Percentiles rank a stretch among this genome's conserved stretches.
Conservation (phyloP, 2,113 vertebrate genomes). For the Paracanthobrama guichenoti region DNA sequence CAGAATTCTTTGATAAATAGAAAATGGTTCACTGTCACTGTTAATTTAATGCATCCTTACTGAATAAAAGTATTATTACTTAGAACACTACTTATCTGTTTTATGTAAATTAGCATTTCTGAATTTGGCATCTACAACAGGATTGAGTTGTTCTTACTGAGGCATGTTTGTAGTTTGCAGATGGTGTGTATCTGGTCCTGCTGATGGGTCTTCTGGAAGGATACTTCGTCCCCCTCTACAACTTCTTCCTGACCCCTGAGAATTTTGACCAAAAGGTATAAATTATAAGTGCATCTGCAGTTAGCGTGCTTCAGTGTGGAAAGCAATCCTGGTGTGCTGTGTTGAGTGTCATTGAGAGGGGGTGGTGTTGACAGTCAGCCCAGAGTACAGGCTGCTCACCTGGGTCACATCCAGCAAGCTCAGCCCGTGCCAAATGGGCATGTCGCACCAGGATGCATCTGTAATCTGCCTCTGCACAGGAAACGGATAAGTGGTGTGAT, state of each 20-base stretch:
- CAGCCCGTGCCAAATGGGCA: conserved; percentile 69
- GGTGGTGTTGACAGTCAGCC: conserved; percentile 53
- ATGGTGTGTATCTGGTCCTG: conserved; percentile 86
- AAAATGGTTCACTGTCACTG: background rate
- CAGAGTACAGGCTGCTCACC: conserved; percentile 70
- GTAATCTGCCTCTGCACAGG: conserved; percentile 86
- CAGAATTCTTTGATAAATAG: background rate
- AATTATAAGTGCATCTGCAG: background rate
- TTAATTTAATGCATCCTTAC: background rate
- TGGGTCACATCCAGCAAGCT: conserved; percentile 67
- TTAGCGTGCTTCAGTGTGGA: conserved; percentile 71
- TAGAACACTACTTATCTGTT: background rate
- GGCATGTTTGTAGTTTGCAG: conserved; percentile 79
- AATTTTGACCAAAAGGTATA: conserved; percentile 89
- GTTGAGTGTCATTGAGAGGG: conserved; percentile 23
- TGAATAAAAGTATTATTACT: background rate
- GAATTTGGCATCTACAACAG: background rate
- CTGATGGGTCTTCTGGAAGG: conserved; percentile 88
- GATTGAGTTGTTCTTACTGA: conserved; percentile 3
- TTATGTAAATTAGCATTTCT: background rate
- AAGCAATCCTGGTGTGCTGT: conserved; percentile 2
- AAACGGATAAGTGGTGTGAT: conserved; percentile 79
- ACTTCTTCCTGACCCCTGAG: conserved; percentile 88
- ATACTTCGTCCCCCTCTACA: conserved; percentile 87
- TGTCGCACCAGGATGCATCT: conserved; percentile 71